Conservation (phyloP, 2,113 vertebrate species). For the Bufo gargarizans region DNA sequence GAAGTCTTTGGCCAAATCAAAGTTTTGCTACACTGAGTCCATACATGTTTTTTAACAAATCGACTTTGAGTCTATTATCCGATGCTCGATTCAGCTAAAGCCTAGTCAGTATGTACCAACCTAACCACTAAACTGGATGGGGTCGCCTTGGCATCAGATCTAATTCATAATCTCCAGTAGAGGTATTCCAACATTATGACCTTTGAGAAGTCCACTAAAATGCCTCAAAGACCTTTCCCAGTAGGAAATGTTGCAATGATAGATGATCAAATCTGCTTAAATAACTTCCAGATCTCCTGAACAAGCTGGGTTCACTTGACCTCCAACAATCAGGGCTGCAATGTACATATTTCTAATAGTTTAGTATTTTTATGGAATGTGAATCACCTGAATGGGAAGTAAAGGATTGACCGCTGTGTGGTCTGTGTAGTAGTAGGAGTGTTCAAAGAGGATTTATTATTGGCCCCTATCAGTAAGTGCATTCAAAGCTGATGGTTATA, state of each 20-base stretch:
- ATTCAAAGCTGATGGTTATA: slow-evolving; percentile 48
- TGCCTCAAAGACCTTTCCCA: background rate
- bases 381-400: background rate
- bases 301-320: background rate
- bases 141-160: background rate
- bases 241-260: background rate
- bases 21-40: too few species aligned
- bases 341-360: background rate
- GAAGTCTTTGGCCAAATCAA: too few species aligned
- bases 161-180: background rate
- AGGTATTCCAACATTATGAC: background rate
- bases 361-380: background rate
- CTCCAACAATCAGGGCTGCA: background rate
- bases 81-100: too few species aligned
- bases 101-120: too few species aligned
- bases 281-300: background rate
- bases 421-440: slow-evolving; percentile 20
- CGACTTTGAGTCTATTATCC: too few species aligned
- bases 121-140: too few species aligned
- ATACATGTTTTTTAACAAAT: too few species aligned
- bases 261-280: background rate
- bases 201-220: background rate
- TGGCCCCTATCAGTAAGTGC: slow-evolving; percentile 36
- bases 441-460: slow-evolving; percentile 46
- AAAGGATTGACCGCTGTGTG: slow-evolving; percentile 36